A percentile compares a stretch with the other conserved stretches of the same genome.
phyloP scores from a whole-genome alignment of 2,113 vertebrate genomes.

The Chaetodon trifascialis region DNA sequence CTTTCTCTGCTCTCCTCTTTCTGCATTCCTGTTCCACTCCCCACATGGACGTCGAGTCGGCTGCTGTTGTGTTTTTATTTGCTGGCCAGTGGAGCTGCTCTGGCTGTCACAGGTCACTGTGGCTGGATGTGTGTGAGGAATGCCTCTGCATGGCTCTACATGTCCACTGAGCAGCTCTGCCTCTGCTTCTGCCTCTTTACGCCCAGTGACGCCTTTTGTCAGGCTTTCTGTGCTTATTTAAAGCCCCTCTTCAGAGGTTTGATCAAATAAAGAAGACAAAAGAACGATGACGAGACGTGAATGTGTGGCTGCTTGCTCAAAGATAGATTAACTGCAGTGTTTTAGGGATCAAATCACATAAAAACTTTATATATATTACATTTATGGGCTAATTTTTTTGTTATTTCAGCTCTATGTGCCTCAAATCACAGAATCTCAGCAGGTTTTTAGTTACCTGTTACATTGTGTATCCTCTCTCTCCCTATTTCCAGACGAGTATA shows the following conservation, averaged over 20 bases:
- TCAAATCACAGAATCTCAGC: not conserved
- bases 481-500: conserved; percentile 88
- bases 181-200: conserved; percentile 18
- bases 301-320: not conserved
- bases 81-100: conserved; percentile 70
- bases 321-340: not conserved
- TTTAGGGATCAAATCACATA: not conserved
- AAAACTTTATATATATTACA: not conserved
- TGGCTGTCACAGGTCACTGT: conserved; percentile 77
- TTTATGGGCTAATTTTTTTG: not conserved
- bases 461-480: not conserved
- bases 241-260: not conserved
- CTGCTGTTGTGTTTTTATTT: conserved; percentile 71
- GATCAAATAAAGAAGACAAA: not conserved
- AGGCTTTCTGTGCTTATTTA: not conserved
- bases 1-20: conserved; percentile 18
- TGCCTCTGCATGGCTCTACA: conserved; percentile 75
- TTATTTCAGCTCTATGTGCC: not conserved
- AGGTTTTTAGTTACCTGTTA: not conserved
- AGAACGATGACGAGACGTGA: not conserved
- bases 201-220: conserved; percentile 9
- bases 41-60: conserved; percentile 54
- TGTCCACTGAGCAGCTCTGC: conserved; percentile 51
- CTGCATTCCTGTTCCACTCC: conserved; percentile 76
- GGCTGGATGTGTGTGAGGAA: conserved; percentile 77